Conservation (phyloP, 2,797 vertebrate genomes). For the Gastrophryne carolinensis region DNA sequence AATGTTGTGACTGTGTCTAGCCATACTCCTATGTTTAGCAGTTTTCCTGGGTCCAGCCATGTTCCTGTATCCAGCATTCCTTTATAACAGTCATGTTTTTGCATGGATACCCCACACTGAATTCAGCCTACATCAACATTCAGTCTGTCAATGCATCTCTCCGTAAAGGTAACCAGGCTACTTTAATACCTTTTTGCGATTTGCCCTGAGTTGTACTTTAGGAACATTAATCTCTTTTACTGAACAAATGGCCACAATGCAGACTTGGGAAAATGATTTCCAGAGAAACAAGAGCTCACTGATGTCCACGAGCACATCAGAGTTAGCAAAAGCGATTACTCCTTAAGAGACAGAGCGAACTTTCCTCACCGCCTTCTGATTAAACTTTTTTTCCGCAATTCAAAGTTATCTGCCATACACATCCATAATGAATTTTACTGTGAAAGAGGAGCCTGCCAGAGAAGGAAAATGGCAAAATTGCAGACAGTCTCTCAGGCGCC, state of each 20-base stretch:
- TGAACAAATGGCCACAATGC: not conserved
- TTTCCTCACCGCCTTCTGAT: not conserved
- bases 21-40: no score
- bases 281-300: not conserved
- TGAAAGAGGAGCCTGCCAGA: slow-evolving; percentile 5
- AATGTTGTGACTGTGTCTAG: no score
- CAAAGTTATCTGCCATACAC: not conserved
- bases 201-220: not conserved
- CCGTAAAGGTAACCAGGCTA: no score
- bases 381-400: not conserved
- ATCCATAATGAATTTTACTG: slow-evolving; percentile 8
- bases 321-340: not conserved
- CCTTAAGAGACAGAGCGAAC: slow-evolving; percentile 22
- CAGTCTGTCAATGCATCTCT: no score
- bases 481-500: not conserved
- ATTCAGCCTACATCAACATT: no score
- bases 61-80: no score
- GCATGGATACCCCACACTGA: no score
- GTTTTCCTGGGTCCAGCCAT: no score
- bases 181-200: no score
- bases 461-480: slow-evolving; percentile 29
- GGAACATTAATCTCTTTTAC: not conserved
- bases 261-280: not conserved
- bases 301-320: not conserved
- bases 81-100: no score